A percentile compares a stretch with the other conserved stretches of the same genome.
Evolutionary conservation across 1,140 invertebrate genomes (phyloP).

Genomic region (Caenorhabditis elegans): DNA sequence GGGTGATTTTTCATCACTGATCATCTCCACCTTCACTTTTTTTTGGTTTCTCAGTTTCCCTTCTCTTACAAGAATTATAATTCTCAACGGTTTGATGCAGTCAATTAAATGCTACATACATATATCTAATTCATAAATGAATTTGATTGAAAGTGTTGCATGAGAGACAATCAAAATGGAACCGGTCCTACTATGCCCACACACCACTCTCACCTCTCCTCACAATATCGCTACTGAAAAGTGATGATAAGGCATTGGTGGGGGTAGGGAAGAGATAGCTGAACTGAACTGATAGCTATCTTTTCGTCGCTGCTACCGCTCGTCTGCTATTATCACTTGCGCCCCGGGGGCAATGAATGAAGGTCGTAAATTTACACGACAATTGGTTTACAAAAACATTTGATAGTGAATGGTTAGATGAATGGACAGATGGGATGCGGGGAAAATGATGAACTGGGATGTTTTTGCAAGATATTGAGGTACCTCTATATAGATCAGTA

Average conservation of each 20-base stretch:
- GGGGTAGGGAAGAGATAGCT: neutral
- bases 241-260: neutral
- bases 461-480: too few relatives aligned
- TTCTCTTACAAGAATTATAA: too few relatives aligned
- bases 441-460: too few relatives aligned
- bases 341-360: neutral
- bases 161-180: neutral
- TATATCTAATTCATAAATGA: slow-evolving; percentile 33
- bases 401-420: neutral
- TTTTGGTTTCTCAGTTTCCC: too few relatives aligned
- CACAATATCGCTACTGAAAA: neutral
- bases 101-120: too few relatives aligned
- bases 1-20: too few relatives aligned
- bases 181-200: neutral
- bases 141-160: neutral
- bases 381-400: slow-evolving; percentile 5
- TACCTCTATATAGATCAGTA: too few relatives aligned
- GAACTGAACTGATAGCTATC: neutral
- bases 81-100: too few relatives aligned
- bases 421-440: too few relatives aligned
- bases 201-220: neutral
- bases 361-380: slow-evolving; percentile 27
- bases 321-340: slow-evolving; percentile 2
- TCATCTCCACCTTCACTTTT: too few relatives aligned
- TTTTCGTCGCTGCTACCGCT: neutral